phyloP scores from a whole-genome alignment of 2,888 invertebrate species.

The Drosophila parthenogenetica region DNA sequence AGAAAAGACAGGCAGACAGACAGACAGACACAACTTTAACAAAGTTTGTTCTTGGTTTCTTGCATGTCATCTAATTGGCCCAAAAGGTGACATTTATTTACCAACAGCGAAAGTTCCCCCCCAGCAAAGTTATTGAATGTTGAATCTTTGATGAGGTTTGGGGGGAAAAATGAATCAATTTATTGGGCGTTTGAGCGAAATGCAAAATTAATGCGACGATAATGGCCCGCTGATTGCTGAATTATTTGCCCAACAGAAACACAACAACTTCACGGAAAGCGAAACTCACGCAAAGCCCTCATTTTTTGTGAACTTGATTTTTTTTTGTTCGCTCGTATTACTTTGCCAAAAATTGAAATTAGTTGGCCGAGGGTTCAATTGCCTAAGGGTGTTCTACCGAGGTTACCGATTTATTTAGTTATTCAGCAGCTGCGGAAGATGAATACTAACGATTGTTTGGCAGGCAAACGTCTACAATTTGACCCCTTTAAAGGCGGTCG shows the following conservation, averaged over 20 bases:
- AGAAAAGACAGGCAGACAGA: background rate
- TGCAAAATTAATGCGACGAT: constrained; percentile 70
- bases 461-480: background rate
- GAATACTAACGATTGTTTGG: background rate
- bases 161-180: constrained; percentile 39
- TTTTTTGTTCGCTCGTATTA: background rate
- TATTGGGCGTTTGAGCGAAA: constrained; percentile 54
- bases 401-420: constrained; percentile 8
- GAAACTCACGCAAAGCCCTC: constrained; percentile 59
- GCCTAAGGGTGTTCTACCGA: background rate
- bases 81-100: constrained; percentile 43
- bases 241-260: constrained; percentile 53
- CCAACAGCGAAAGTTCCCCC: constrained; percentile 22
- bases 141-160: constrained; percentile 62
- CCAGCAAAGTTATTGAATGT: constrained; percentile 48
- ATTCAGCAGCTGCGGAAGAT: constrained; percentile 15
- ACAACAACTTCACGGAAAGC: constrained; percentile 38
- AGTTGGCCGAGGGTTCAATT: background rate
- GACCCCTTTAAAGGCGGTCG: background rate
- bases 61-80: constrained; percentile 73
- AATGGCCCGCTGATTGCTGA: constrained; percentile 51
- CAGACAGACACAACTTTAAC: constrained; percentile 11
- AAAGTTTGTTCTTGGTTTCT: constrained; percentile 38
- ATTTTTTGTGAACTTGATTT: constrained; percentile 18
- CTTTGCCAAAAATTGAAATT: background rate